Base-by-base conservation (phyloP, 2,113 vertebrate species). In the Trachemys scripta region DNA sequence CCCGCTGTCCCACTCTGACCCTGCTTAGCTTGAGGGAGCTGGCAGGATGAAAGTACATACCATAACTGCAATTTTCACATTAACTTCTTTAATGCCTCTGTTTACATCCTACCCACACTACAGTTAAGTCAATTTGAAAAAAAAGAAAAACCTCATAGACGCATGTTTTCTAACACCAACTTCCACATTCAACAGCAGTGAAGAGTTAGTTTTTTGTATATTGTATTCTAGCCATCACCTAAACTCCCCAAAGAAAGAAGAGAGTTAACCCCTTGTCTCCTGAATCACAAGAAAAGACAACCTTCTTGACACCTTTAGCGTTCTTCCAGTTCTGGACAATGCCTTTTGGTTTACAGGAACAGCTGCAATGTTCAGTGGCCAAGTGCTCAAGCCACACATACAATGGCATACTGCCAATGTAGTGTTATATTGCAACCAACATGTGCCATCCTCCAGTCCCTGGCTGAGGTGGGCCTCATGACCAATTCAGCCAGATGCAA, bases 141-240 rank as follows among this genome's bases (percentile, higher is more conserved):
- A 82, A 80, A 86, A 81, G 17, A 35, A 65, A 72, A 38, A 10
- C 35, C 65, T 38, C 35, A 10, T 72, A 90, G 92, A 78, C 89
- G 62, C 85, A 91, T 25, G 51, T 92, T 92, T 94, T 89, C 59
- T 87, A 87, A 96, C 83, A 95, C 88, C 84, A 76, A 93, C 47
- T 54, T 89, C 89, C 72, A 59, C 29, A 50, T 69, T 94, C 85
- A 78, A 31, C 93, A 59, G 47, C 89, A 82, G 82, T 91, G 90
- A 94, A 95, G 94, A 94, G 89, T 92, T 95, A 96, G 85, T 80
- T 84, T 80, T 65, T 51, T n/a, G 42, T 82, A 94, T 86, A 92
- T 97, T 81, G 84, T 93, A 72, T 38, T 72, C 65, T 72, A 72
- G 35, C 65, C 17, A 72, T 38, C 65, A 72, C 17, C 31, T 72